These are phyloP conservation scores for Lophotis ruficrista DNA, from an alignment of 2,113 vertebrate genomes.

Conservation along the genomic window DNA sequence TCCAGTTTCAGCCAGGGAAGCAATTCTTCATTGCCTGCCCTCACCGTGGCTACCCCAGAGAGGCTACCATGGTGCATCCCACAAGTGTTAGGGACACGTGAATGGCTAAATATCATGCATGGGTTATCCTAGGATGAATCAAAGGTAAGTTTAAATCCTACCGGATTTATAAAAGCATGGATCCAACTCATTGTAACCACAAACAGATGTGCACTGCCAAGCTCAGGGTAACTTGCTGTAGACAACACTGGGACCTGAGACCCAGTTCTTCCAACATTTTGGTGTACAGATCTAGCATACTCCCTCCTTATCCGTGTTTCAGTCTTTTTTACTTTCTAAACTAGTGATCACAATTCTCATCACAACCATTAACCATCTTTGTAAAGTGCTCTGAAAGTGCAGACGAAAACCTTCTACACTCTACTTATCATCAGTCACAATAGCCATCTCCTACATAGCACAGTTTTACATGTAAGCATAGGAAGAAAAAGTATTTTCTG, in stretches of 20 bases:
- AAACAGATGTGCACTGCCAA: not conserved
- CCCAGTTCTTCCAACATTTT: not conserved
- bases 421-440: not conserved
- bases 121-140: not conserved
- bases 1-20: not conserved
- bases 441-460: not conserved
- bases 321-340: not conserved
- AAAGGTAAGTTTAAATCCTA: not conserved
- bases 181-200: not conserved
- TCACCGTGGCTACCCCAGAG: not conserved
- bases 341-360: not conserved
- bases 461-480: not conserved
- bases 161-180: fast-evolving
- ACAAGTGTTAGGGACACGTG: fast-evolving
- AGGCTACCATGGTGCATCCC: not conserved
- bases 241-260: not conserved
- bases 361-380: not conserved
- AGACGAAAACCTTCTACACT: fast-evolving
- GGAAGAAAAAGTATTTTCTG: not conserved
- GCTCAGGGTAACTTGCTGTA: not conserved
- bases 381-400: not conserved
- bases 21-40: not conserved
- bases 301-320: not conserved
- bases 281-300: not conserved
- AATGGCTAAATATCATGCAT: not conserved